Conservation (phyloP, 2,113 vertebrate genomes). For the Actenoides lindsayi region DNA sequence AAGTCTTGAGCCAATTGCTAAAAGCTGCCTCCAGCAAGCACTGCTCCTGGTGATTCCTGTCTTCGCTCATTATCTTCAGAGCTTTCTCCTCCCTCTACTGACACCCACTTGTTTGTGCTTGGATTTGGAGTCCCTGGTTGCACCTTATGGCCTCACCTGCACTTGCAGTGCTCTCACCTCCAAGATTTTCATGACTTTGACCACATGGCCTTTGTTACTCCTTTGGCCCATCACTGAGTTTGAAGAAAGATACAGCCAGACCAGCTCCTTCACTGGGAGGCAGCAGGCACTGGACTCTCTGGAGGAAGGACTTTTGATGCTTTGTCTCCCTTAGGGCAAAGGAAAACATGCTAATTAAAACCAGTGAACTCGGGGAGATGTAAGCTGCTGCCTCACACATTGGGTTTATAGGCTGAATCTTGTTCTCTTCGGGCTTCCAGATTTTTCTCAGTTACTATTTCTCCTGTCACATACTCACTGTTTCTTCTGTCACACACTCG, state of each 20-base stretch:
- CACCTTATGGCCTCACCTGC: background rate
- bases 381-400: conserved; percentile 41
- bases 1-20: conserved; percentile 10
- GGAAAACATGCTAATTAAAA: conserved; percentile 29
- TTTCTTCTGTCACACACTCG: conserved; percentile 9
- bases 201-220: background rate
- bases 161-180: background rate
- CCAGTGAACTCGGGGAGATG: background rate
- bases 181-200: background rate
- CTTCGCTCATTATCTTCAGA: background rate
- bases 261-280: background rate
- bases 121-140: background rate
- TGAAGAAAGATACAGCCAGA: background rate
- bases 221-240: background rate
- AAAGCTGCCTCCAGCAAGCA: background rate
- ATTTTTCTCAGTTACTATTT: conserved; percentile 64
- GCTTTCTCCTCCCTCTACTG: background rate
- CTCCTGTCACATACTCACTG: conserved; percentile 58
- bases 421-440: conserved; percentile 55
- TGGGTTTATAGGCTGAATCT: conserved; percentile 49
- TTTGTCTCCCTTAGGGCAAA: background rate
- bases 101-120: background rate
- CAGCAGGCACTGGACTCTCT: background rate
- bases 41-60: background rate
- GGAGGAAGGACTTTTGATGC: background rate